phyloP scores from a whole-genome alignment of 2,113 vertebrate genomes.

The Daboia siamensis region DNA sequence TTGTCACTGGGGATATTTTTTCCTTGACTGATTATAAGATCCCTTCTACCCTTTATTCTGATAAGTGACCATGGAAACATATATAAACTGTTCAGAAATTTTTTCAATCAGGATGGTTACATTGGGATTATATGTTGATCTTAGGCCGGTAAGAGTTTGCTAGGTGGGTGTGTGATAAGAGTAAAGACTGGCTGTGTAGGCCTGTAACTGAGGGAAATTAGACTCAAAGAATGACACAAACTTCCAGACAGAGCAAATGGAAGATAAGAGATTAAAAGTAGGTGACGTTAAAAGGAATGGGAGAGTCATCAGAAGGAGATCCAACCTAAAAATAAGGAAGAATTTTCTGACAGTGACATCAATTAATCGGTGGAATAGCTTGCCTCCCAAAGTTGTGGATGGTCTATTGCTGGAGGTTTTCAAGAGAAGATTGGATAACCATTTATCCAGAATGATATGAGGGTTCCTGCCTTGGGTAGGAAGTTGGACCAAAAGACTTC shows the following conservation, averaged over 20 bases:
- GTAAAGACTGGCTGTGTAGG: not conserved
- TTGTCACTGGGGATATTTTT: constrained; percentile 38
- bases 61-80: constrained; percentile 16
- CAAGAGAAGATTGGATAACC: too few species aligned
- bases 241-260: not conserved
- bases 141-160: not conserved
- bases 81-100: not conserved
- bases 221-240: not conserved
- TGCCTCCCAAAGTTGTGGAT: too few species aligned
- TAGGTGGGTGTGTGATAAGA: not conserved
- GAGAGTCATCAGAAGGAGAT: too few species aligned
- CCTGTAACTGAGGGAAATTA: not conserved
- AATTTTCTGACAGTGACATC: too few species aligned
- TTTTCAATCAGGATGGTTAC: not conserved
- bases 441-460: too few species aligned
- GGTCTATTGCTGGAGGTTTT: too few species aligned
- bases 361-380: too few species aligned
- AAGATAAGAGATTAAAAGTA: not conserved
- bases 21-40: constrained; percentile 8
- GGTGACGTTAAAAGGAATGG: not conserved
- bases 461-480: too few species aligned
- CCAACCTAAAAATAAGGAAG: too few species aligned
- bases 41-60: not conserved
- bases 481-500: too few species aligned
- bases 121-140: not conserved